Percentiles rank a stretch among this genome's conserved stretches.
phyloP scores from a whole-genome alignment of 2,797 vertebrate species.

The Dendrocincla fuliginosa region DNA sequence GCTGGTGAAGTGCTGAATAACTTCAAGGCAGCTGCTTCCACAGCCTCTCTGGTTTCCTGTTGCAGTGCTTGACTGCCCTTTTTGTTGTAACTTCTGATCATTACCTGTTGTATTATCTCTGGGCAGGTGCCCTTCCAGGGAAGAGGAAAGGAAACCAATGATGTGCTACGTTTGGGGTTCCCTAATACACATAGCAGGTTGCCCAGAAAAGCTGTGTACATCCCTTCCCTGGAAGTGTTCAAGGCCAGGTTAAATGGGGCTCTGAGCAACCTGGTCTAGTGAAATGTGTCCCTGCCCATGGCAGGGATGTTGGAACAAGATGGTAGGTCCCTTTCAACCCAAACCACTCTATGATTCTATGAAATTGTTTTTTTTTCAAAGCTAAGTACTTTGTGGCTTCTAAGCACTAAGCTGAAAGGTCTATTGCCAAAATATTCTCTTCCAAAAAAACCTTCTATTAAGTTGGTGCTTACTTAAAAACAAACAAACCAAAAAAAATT shows the following conservation, averaged over 20 bases:
- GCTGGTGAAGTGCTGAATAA: not conserved
- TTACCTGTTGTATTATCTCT: not conserved
- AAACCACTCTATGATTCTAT: not conserved
- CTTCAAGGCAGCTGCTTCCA: not conserved
- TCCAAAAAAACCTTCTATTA: not conserved
- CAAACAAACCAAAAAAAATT: not conserved
- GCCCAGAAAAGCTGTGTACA: not conserved
- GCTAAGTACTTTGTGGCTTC: not conserved
- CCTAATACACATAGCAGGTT: not conserved
- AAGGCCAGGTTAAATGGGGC: not conserved
- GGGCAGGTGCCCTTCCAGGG: not conserved
- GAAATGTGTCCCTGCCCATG: not conserved
- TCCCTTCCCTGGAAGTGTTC: not conserved
- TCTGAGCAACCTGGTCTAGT: not conserved
- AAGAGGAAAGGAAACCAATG: not conserved
- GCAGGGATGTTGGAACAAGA: not conserved
- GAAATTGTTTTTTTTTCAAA: not conserved
- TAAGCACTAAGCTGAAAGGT: not conserved
- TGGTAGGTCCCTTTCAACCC: not conserved
- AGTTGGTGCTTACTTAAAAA: not conserved
- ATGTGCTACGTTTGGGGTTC: not conserved
- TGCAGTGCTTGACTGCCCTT: not conserved
- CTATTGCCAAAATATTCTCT: not conserved
- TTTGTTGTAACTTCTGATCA: not conserved
- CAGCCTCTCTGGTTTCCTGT: not conserved